Conservation (phyloP, 2,113 vertebrate species). For the Malurus melanocephalus region DNA sequence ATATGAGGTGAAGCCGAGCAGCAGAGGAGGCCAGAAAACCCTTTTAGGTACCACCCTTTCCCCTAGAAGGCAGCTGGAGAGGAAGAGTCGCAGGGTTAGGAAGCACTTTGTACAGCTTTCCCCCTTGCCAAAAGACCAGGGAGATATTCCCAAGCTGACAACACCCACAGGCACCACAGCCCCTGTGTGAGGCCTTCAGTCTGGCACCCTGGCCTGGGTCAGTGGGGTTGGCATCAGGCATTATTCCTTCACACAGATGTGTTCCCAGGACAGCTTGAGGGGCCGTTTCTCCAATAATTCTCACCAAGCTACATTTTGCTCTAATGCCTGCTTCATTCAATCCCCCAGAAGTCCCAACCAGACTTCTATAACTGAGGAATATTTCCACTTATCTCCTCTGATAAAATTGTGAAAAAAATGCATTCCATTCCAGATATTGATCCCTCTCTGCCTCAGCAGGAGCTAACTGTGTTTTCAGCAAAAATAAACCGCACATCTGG, state of each 20-base stretch:
- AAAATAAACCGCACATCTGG: neutral
- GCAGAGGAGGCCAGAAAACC: neutral
- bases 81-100: neutral
- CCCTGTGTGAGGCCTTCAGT: neutral
- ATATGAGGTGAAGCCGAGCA: accelerated
- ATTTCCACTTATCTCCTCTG: neutral
- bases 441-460: neutral
- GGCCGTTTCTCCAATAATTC: neutral
- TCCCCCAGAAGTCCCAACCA: neutral
- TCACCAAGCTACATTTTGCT: neutral
- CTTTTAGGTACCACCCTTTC: neutral
- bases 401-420: neutral
- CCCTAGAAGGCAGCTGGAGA: neutral
- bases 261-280: neutral
- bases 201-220: neutral
- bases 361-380: neutral
- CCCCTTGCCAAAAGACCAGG: accelerated
- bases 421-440: neutral
- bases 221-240: too few species aligned
- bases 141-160: neutral
- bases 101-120: neutral
- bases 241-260: neutral
- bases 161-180: neutral
- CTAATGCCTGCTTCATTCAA: neutral
- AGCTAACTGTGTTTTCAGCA: neutral